A percentile compares a stretch with the other conserved stretches of the same genome.
phyloP scores from a whole-genome alignment of 2,113 vertebrate species.

The Chamaetylas fuelleborni region DNA sequence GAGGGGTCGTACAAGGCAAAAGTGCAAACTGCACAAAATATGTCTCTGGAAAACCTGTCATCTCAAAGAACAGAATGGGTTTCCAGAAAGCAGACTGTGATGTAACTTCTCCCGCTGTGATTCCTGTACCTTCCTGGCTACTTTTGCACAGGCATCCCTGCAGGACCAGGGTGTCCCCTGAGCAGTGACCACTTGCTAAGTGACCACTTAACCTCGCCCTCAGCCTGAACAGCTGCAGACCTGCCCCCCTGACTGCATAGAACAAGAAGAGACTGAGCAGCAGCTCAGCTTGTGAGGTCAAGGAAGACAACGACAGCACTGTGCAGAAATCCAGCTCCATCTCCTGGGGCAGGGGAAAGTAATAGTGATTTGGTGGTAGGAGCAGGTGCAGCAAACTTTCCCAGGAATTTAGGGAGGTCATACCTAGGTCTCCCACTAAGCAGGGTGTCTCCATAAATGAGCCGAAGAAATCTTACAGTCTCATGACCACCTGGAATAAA shows the following conservation, averaged over 20 bases:
- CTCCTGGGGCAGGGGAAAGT: neutral
- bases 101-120: rapidly evolving
- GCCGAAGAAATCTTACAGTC: neutral
- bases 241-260: rapidly evolving
- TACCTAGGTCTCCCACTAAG: neutral
- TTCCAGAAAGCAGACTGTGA: neutral
- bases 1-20: neutral
- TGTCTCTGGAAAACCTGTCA: neutral
- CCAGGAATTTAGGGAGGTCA: neutral
- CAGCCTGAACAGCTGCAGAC: neutral
- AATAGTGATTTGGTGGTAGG: rapidly evolving
- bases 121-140: neutral
- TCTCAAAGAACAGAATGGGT: neutral
- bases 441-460: neutral
- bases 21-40: neutral
- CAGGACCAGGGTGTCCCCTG: neutral
- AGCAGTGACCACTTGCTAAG: neutral
- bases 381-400: neutral
- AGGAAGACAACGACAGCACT: neutral
- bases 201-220: rapidly evolving
- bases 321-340: neutral
- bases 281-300: neutral
- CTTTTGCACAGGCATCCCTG: neutral
- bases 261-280: neutral
- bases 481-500: neutral